phyloP scores from a whole-genome alignment of 2,797 vertebrate species.

The Acestrorhynchus altus region DNA sequence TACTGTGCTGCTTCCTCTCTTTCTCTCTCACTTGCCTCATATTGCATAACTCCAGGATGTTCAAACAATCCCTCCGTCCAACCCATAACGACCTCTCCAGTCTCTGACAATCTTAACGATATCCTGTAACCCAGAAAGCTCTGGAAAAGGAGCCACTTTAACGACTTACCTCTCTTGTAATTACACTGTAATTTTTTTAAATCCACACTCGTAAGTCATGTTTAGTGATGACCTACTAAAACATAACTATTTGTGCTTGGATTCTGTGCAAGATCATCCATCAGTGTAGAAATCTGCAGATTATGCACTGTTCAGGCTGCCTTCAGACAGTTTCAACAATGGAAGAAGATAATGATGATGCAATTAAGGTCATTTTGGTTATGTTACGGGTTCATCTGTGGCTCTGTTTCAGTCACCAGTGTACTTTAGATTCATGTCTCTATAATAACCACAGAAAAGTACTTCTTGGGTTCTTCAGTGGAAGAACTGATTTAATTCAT shows the following conservation, averaged over 20 bases:
- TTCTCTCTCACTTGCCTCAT: conserved; percentile 15
- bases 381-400: neutral
- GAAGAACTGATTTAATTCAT: neutral
- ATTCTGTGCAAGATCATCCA: neutral
- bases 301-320: neutral
- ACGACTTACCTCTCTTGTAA: conserved; percentile 29
- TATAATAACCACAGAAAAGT: neutral
- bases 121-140: conserved; percentile 39
- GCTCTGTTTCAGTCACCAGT: neutral
- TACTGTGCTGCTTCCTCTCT: neutral
- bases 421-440: neutral
- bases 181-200: conserved; percentile 4
- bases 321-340: neutral
- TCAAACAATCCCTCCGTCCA: conserved; percentile 33
- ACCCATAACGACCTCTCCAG: conserved; percentile 47
- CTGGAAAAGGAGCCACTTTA: conserved; percentile 21
- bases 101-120: conserved; percentile 29
- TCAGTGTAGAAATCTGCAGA: neutral
- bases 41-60: conserved; percentile 46
- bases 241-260: neutral
- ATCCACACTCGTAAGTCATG: neutral
- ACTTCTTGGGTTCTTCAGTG: neutral
- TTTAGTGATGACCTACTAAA: conserved; percentile 15
- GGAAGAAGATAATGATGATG: conserved; percentile 5
- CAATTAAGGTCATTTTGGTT: neutral